Percentiles rank a stretch among this genome's conserved stretches.
Evolutionary conservation across 2,113 vertebrate genomes (phyloP).

Genomic region (Limanda limanda): DNA sequence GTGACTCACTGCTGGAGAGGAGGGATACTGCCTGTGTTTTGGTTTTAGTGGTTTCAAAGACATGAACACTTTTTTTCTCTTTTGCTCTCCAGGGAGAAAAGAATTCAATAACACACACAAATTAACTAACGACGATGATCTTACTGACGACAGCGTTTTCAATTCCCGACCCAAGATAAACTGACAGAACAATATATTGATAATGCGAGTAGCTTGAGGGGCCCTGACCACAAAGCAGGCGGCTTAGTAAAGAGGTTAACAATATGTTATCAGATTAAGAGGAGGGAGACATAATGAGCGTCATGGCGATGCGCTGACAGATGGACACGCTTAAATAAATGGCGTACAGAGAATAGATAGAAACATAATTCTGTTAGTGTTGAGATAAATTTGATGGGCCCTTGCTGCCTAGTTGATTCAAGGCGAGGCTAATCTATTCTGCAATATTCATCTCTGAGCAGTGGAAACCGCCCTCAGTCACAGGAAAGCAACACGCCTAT

Average conservation of each 20-base stretch:
- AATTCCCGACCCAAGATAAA: slow-evolving; percentile 39
- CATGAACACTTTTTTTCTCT: slow-evolving; percentile 75
- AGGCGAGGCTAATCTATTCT: slow-evolving; percentile 48
- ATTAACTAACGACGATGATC: slow-evolving; percentile 40
- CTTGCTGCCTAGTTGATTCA: slow-evolving; percentile 48
- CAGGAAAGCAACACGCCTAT: slow-evolving; percentile 48
- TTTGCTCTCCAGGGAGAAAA: slow-evolving; percentile 61
- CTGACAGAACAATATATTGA: slow-evolving; percentile 49
- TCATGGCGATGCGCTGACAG: not conserved
- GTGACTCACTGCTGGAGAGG: slow-evolving; percentile 74
- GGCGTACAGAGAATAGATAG: slow-evolving; percentile 29
- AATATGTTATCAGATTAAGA: slow-evolving; percentile 39
- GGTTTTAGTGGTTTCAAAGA: slow-evolving; percentile 75
- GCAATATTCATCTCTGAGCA: slow-evolving; percentile 39
- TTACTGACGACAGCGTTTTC: slow-evolving; percentile 48
- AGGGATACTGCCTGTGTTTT: slow-evolving; percentile 82
- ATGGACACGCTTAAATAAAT: slow-evolving; percentile 32
- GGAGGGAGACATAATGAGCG: slow-evolving; percentile 23
- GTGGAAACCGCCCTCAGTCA: slow-evolving; percentile 36
- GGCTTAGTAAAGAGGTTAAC: slow-evolving; percentile 54
- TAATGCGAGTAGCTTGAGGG: slow-evolving; percentile 58
- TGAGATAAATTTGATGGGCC: slow-evolving; percentile 64
- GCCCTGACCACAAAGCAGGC: slow-evolving; percentile 75
- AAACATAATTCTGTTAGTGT: slow-evolving; percentile 39
- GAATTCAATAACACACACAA: slow-evolving; percentile 37